Evolutionary conservation across 1,140 invertebrate species (phyloP).

Genomic region (Lucilia cuprina): DNA sequence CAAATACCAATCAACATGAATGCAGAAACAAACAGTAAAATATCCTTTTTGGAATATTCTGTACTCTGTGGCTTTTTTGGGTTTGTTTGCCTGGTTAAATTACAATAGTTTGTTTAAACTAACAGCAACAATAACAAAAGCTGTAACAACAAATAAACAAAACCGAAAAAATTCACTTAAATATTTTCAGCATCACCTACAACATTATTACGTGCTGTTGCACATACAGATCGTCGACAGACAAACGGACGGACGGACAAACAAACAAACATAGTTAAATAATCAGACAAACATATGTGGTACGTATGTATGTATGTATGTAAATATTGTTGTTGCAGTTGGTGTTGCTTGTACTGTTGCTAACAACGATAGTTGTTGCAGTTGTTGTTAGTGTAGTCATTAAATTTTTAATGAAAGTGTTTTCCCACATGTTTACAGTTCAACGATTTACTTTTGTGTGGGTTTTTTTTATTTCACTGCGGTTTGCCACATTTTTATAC

Average conservation of each 20-base stretch:
- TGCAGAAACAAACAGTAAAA: neutral
- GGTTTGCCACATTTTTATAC: constrained; percentile 33
- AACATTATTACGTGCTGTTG: neutral
- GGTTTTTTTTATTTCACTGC: constrained; percentile 22
- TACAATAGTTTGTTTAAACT: constrained; percentile 15
- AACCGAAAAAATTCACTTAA: no score
- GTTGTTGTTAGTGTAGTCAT: constrained; percentile 18
- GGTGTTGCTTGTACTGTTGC: neutral
- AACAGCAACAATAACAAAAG: neutral
- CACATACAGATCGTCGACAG: neutral
- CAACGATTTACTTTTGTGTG: constrained; percentile 32
- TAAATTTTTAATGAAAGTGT: constrained; percentile 40
- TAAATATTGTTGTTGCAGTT: neutral
- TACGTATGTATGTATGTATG: no score
- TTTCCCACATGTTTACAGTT: constrained; percentile 38
- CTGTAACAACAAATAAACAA: neutral
- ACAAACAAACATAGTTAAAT: neutral
- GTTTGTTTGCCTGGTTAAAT: constrained; percentile 14
- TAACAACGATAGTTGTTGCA: no score
- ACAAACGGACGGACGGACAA: neutral
- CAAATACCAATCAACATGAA: neutral
- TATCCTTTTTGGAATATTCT: neutral
- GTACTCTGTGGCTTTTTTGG: neutral
- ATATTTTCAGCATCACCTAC: neutral
- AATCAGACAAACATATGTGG: neutral